A percentile compares a stretch with the other conserved stretches of the same genome.
These are phyloP conservation scores for Tringa solitaria DNA, from an alignment of 2,113 vertebrate species.

Conservation along the genomic window DNA sequence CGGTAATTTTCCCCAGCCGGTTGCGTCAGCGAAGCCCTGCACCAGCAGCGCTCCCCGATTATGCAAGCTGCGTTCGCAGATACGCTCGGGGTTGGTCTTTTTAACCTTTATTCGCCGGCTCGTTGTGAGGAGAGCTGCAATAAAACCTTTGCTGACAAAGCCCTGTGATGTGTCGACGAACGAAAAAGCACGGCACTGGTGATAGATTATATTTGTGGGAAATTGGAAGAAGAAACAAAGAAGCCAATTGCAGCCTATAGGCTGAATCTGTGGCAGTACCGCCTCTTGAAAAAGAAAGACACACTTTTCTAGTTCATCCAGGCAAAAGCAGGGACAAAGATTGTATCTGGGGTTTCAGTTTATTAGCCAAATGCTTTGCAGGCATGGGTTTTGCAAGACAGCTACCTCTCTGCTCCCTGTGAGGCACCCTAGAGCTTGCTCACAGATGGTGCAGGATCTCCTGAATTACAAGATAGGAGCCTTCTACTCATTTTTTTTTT, in stretches of 20 bases:
- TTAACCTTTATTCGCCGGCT: background rate
- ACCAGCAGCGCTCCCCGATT: slow-evolving; percentile 32
- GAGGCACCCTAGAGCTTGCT: background rate
- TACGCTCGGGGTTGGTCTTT: background rate
- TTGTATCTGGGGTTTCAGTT: background rate
- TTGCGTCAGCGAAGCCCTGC: slow-evolving; percentile 53
- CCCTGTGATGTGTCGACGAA: background rate
- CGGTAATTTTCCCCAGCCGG: slow-evolving; percentile 32
- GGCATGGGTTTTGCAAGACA: background rate
- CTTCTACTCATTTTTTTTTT: background rate
- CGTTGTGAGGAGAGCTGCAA: background rate
- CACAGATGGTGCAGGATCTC: background rate
- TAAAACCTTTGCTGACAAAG: slow-evolving; percentile 18
- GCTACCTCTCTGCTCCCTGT: background rate
- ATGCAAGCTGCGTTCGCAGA: slow-evolving; percentile 26
- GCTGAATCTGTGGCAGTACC: background rate
- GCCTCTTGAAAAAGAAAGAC: background rate
- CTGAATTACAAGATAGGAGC: background rate
- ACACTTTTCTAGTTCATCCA: background rate
- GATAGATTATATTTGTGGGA: background rate
- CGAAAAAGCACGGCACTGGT: background rate
- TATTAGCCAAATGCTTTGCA: background rate
- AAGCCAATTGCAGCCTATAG: background rate
- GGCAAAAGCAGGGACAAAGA: background rate
- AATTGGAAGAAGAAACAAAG: background rate